Percentiles rank a stretch among this genome's conserved stretches.
phyloP scores from a whole-genome alignment of 2,888 invertebrate species.

The Agrotis segetum region DNA sequence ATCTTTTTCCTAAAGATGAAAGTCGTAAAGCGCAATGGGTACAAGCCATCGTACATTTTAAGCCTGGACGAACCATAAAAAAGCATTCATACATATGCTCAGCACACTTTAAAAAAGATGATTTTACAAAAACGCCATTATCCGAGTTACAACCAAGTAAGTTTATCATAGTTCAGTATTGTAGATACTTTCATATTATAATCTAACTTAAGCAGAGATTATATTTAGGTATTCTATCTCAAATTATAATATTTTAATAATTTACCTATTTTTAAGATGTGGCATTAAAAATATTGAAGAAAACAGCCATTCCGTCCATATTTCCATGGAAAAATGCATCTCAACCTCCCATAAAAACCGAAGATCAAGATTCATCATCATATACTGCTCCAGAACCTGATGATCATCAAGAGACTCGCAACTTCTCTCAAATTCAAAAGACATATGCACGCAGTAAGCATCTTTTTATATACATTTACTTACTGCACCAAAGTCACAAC shows the following conservation, averaged over 20 bases:
- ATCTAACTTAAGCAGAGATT: neutral
- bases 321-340: neutral
- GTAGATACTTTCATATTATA: neutral
- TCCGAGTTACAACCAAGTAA: neutral
- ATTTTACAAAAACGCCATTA: neutral
- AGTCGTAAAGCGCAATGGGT: slow-evolving; percentile 2
- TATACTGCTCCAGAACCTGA: neutral
- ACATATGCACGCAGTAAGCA: neutral
- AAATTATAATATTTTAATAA: neutral
- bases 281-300: neutral
- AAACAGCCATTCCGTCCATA: neutral
- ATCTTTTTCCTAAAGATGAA: neutral
- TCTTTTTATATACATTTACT: neutral
- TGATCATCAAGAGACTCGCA: neutral
- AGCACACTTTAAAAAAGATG: neutral
- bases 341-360: neutral
- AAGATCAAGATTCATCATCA: neutral
- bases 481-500: neutral
- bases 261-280: slow-evolving; percentile 1
- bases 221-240: neutral
- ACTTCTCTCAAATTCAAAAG: neutral
- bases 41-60: neutral
- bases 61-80: neutral
- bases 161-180: neutral
- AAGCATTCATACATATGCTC: neutral